Evolutionary conservation across 92 coral and sea anemone genomes (phyloP), one percentile per base, ranked within the genome.

Genomic region (Actinostola sp.): DNA sequence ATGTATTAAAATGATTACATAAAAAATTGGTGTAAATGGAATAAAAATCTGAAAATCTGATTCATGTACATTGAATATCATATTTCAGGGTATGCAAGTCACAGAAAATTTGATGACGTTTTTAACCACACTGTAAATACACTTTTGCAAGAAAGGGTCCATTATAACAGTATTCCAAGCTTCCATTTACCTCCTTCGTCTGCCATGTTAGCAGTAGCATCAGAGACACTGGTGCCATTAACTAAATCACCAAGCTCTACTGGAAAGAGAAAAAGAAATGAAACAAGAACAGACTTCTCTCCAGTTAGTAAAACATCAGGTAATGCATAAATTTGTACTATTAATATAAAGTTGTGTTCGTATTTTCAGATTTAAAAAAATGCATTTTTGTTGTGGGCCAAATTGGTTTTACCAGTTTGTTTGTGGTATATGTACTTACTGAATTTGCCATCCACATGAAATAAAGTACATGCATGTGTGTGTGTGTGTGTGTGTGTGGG

Each of bases 81-180:
- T 23, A 8, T 17, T 31, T 52, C 33, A 68, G 70, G 31, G n/a
- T 23, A 56, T 52, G 62, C 33, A 50, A 51, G 51, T 20, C 50
- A 32, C 44, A 52, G 41, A 34, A 15, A 68, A 17, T 68, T 68
- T 68, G 51, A 68, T 46, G 50, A 50, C 30, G 74, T 38, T 34
- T 68, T 68, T 32, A 51, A 68, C 44, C 50, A 16, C 8, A 50
- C 57, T 20, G 58, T 68, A 33, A 21, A 32, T n/a, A 36, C 38
- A 8, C 74, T 68, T 21, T 39, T 68, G 15, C 28, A 28, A 51
- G 72, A 66, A 14, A 28, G 30, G 13, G 25, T 15, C 16, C n/a
- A 42, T 11, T 0, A 1, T 5, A 43, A 39, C 26, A 41, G 24
- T 3, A 46, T 20, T 19, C 72, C 26, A 9, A 29, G 54, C 24